Evolutionary conservation across 2,113 vertebrate genomes (phyloP).

Genomic region (Leptobrachium ailaonicum): DNA sequence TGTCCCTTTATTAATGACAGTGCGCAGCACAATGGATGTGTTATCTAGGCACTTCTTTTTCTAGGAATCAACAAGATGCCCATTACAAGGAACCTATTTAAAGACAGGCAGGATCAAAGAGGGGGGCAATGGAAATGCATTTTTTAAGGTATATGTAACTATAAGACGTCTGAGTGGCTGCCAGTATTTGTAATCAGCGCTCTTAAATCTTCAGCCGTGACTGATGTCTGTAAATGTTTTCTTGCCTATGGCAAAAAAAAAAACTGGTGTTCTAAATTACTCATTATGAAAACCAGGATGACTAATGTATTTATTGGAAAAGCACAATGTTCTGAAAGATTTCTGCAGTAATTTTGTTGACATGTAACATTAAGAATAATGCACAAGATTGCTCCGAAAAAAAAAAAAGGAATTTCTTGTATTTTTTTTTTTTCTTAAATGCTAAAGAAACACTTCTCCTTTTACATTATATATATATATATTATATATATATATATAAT

Average conservation of each 20-base stretch:
- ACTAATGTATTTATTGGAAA: slow-evolving; percentile 48
- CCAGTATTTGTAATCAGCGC: slow-evolving; percentile 68
- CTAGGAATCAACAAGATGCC: slow-evolving; percentile 62
- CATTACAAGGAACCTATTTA: slow-evolving; percentile 68
- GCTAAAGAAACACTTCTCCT: background rate
- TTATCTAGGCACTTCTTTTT: slow-evolving; percentile 60
- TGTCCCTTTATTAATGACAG: slow-evolving; percentile 35
- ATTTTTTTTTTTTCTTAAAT: background rate
- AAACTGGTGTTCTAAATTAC: slow-evolving; percentile 67
- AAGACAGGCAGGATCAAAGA: slow-evolving; percentile 68
- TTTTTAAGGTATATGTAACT: slow-evolving; percentile 67
- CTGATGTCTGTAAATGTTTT: slow-evolving; percentile 70
- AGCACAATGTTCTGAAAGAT: slow-evolving; percentile 35
- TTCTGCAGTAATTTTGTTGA: slow-evolving; percentile 35
- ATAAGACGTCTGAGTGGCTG: slow-evolving; percentile 67
- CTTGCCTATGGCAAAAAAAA: slow-evolving; percentile 59
- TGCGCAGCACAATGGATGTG: slow-evolving; percentile 55
- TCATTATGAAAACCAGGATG: slow-evolving; percentile 58
- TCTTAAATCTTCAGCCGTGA: slow-evolving; percentile 68
- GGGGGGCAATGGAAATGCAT: slow-evolving; percentile 64
- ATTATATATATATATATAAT: no score
- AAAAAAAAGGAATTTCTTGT: background rate
- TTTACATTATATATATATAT: background rate
- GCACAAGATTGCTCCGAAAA: slow-evolving; percentile 20
- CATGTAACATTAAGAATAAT: slow-evolving; percentile 39